Conservation (phyloP, 2,888 invertebrate species). For the Melieria omissa region DNA sequence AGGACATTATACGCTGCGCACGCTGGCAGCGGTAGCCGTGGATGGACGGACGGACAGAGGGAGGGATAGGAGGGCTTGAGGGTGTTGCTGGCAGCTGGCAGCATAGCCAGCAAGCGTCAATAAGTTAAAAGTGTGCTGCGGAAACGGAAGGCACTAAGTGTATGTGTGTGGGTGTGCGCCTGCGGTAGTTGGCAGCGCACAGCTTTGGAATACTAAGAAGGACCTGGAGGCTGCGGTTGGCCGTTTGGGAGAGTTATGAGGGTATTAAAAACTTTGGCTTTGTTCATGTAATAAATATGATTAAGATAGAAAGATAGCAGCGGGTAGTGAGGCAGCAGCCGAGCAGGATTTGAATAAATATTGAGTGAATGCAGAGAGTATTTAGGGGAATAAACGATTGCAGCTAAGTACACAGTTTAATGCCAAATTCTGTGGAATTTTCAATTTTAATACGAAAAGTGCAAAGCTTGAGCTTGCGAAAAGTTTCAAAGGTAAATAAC, state of each 20-base stretch:
- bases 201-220: conserved; percentile 23
- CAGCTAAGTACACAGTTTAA: no score
- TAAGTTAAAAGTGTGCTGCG: conserved; percentile 22
- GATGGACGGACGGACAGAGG: conserved; percentile 5
- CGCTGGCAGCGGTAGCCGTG: conserved; percentile 4
- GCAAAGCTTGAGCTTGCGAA: no score
- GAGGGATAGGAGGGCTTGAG: background rate
- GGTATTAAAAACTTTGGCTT: conserved; percentile 34
- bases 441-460: no score
- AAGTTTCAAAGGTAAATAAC: no score
- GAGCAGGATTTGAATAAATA: no score
- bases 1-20: conserved; percentile 43
- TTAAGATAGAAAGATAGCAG: conserved; percentile 29
- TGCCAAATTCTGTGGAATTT: no score
- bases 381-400: no score
- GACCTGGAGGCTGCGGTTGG: background rate
- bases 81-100: background rate
- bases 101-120: conserved; percentile 17
- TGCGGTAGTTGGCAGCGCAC: no score
- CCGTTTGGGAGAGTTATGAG: conserved; percentile 25
- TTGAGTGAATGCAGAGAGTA: no score
- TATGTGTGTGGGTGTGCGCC: no score
- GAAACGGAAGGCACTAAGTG: no score
- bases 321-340: background rate
- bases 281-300: conserved; percentile 31